Percentiles rank a stretch among this genome's conserved stretches.
Conservation (phyloP, 2,113 vertebrate species). For the Oryzias celebensis region DNA sequence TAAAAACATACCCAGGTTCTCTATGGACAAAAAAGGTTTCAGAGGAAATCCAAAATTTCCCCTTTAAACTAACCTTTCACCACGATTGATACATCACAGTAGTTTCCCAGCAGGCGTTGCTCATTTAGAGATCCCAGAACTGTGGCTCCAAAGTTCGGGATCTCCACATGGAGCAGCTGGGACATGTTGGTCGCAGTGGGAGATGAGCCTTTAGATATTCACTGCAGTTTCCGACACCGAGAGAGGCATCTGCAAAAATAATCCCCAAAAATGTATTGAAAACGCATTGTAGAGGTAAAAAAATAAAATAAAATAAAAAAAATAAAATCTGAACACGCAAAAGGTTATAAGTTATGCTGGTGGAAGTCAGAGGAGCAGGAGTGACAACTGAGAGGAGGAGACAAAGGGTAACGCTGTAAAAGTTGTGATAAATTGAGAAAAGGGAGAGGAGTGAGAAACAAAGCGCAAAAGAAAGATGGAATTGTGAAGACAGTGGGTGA, state of each 20-base stretch:
- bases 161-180: conserved; percentile 97
- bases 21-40: not conserved
- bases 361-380: conserved; percentile 40
- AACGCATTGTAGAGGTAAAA: conserved; percentile 11
- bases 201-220: conserved; percentile 74
- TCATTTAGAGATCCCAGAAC: conserved; percentile 96
- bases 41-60: not conserved
- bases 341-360: conserved; percentile 40
- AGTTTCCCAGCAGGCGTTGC: conserved; percentile 93
- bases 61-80: conserved; percentile 81
- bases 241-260: conserved; percentile 82
- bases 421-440: conserved; percentile 54
- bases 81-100: conserved; percentile 98
- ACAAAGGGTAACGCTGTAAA: conserved; percentile 39
- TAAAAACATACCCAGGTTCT: not conserved
- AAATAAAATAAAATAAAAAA: conserved; percentile 14
- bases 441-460: conserved; percentile 63
- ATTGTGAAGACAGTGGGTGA: conserved; percentile 57
- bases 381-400: conserved; percentile 29
- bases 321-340: conserved; percentile 37
- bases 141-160: conserved; percentile 97
- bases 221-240: conserved; percentile 70
- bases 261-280: conserved; percentile 23
- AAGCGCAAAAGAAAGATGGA: conserved; percentile 62
- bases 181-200: conserved; percentile 83